Percentiles rank a stretch among this genome's conserved stretches.
Evolutionary conservation across 2,797 vertebrate species (phyloP).

Genomic region (Adelosebastes latens): DNA sequence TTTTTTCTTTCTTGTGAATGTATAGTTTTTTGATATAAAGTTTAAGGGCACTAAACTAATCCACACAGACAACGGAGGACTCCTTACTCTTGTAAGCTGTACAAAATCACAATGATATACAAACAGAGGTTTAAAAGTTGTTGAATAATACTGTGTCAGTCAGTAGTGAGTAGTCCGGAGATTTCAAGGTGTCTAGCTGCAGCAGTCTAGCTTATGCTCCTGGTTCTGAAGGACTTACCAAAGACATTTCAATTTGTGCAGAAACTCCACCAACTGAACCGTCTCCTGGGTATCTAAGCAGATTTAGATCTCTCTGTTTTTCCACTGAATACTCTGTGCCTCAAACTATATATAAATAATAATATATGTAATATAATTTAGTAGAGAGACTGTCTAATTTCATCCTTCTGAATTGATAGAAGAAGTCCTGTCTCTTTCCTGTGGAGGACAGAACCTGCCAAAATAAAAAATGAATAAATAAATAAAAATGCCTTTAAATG

Average conservation of each 20-base stretch:
- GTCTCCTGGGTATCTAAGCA: neutral
- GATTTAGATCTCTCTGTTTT: neutral
- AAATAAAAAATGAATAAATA: no score
- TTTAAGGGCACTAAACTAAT: neutral
- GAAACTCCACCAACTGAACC: neutral
- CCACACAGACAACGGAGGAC: neutral
- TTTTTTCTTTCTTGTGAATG: neutral
- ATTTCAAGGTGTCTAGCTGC: neutral
- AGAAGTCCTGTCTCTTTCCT: neutral
- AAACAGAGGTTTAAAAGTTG: neutral
- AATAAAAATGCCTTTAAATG: no score
- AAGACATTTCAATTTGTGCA: neutral
- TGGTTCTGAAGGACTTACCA: neutral
- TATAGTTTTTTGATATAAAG: neutral
- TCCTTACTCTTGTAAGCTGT: rapidly evolving
- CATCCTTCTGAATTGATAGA: neutral
- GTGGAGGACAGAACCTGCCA: no score
- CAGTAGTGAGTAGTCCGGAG: neutral
- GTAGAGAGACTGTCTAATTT: neutral
- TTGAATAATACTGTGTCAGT: neutral
- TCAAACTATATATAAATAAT: no score
- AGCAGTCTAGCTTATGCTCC: neutral
- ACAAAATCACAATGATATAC: neutral
- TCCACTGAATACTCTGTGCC: neutral
- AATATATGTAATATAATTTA: neutral